These are phyloP conservation scores for Sipunculus nudus DNA, from an alignment of 2,888 invertebrate genomes.

Conservation along the genomic window DNA sequence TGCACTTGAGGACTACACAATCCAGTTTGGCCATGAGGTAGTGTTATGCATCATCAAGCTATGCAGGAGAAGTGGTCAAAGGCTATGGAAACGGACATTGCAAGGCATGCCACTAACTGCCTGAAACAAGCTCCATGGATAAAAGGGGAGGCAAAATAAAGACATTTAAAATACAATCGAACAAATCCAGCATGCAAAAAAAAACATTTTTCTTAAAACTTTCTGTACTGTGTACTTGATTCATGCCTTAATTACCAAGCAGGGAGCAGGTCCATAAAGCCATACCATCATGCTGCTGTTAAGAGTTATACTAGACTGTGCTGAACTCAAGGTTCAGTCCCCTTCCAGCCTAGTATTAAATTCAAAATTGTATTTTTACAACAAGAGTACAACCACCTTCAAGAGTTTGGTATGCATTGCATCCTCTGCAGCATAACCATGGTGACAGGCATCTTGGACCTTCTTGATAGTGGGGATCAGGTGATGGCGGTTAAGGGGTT, in stretches of 20 bases:
- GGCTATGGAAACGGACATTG: no score
- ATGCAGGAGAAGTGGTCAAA: no score
- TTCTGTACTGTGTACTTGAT: constrained; percentile 11
- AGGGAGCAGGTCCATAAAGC: background rate
- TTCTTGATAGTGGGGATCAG: background rate
- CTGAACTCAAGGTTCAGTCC: constrained; percentile 9
- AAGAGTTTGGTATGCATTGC: background rate
- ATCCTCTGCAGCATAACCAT: background rate
- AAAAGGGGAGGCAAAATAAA: no score
- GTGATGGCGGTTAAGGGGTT: background rate
- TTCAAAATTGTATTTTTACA: background rate
- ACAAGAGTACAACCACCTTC: background rate
- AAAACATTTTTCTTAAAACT: no score
- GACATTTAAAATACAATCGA: no score
- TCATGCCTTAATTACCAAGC: constrained; percentile 6
- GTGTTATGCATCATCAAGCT: no score
- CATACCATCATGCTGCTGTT: constrained; percentile 9
- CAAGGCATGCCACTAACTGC: no score
- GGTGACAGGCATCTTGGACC: background rate
- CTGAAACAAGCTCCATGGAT: no score
- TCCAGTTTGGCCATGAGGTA: no score
- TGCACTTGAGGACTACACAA: no score
- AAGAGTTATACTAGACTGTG: constrained; percentile 15
- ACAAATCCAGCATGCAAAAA: no score
- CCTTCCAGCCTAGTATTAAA: background rate